Evolutionary conservation across 2,113 vertebrate species (phyloP).

Genomic region (Terrapene triunguis): DNA sequence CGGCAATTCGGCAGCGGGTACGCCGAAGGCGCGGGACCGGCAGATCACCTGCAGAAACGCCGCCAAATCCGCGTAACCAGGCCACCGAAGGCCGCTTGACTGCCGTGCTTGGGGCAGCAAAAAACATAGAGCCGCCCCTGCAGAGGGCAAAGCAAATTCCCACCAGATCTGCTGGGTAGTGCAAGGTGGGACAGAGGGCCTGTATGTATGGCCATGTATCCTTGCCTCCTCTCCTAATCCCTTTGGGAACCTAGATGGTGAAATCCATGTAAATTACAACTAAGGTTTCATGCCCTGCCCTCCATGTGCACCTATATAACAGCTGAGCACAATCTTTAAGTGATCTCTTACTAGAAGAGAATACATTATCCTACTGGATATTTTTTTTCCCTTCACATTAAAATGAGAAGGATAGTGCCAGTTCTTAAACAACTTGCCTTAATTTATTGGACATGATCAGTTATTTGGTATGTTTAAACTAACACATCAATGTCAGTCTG

Average conservation of each 20-base stretch:
- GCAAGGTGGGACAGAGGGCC: neutral
- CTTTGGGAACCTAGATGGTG: neutral
- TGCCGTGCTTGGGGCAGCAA: too few relatives aligned
- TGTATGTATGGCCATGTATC: neutral
- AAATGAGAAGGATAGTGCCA: neutral
- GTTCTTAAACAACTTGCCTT: neutral
- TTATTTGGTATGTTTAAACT: neutral
- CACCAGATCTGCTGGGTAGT: neutral
- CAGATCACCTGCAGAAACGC: too few relatives aligned
- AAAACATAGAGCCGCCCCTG: neutral
- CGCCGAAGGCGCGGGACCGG: too few relatives aligned
- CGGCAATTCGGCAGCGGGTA: too few relatives aligned
- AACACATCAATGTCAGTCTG: neutral
- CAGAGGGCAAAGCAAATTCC: neutral
- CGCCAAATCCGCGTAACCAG: too few relatives aligned
- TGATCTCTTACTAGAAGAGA: neutral
- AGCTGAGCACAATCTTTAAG: neutral
- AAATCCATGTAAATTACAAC: neutral
- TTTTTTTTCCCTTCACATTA: neutral
- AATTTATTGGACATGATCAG: neutral
- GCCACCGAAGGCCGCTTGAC: too few relatives aligned
- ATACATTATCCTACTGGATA: too few relatives aligned
- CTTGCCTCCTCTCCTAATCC: neutral
- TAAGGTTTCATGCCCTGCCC: neutral
- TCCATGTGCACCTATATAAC: neutral